These are phyloP conservation scores for Brachionus manjavacas DNA, from an alignment of 1,140 invertebrate species.

Conservation along the genomic window DNA sequence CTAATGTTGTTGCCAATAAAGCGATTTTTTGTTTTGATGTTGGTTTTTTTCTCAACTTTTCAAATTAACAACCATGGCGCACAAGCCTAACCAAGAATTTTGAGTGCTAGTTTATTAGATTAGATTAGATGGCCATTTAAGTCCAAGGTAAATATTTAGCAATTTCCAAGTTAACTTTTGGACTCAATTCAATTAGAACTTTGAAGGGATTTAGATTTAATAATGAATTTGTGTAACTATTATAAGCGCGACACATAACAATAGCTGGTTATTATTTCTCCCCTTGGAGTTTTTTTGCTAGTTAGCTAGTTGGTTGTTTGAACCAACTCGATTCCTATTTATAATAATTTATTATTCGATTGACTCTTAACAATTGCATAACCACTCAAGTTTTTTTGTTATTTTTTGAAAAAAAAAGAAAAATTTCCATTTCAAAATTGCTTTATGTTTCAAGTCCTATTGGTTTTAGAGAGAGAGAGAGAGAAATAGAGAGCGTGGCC, in stretches of 20 bases:
- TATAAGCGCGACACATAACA: neutral
- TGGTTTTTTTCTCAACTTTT: neutral
- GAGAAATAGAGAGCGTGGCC: neutral
- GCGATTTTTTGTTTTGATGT: no score
- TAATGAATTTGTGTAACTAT: neutral
- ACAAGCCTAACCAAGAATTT: neutral
- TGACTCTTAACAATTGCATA: conserved; percentile 31
- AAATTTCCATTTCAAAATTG: neutral
- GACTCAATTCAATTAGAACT: neutral
- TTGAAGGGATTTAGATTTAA: neutral
- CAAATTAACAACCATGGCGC: neutral
- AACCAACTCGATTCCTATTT: conserved; percentile 20
- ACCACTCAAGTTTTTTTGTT: conserved; percentile 17
- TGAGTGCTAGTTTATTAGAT: neutral
- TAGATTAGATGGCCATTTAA: neutral
- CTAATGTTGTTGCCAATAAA: neutral
- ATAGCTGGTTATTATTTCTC: neutral
- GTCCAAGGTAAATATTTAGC: neutral
- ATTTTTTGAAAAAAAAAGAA: neutral
- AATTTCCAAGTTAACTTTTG: neutral
- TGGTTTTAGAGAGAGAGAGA: neutral
- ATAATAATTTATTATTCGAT: conserved; percentile 40
- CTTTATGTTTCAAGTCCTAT: conserved; percentile 18
- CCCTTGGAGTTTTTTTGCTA: neutral
- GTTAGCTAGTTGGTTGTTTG: neutral